Conservation (phyloP, 2,888 invertebrate genomes). For the Sminthurinus aureus region DNA sequence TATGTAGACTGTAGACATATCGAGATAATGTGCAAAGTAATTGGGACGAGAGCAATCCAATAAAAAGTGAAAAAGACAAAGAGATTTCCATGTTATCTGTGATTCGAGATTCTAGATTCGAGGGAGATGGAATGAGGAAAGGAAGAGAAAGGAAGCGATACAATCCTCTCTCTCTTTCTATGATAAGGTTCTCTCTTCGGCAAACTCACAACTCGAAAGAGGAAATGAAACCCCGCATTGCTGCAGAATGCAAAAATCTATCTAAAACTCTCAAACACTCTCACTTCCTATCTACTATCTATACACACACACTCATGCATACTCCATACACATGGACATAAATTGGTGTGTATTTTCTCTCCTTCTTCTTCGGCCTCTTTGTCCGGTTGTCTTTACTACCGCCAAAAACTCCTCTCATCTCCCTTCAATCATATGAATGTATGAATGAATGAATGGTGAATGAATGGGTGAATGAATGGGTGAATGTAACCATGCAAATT, state of each 20-base stretch:
- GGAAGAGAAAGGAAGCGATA: not conserved
- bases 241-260: constrained; percentile 28
- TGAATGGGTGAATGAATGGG: too few relatives aligned
- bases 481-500: constrained; percentile 12
- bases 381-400: not conserved
- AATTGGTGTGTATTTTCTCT: too few relatives aligned
- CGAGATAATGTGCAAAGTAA: too few relatives aligned
- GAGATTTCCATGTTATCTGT: constrained; percentile 15
- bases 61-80: constrained; percentile 2
- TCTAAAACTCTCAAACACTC: not conserved
- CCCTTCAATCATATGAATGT: constrained; percentile 28
- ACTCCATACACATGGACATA: too few relatives aligned
- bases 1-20: too few relatives aligned
- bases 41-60: not conserved
- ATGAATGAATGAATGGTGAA: too few relatives aligned
- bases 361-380: not conserved
- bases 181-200: too few relatives aligned
- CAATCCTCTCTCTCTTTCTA: constrained; percentile 22
- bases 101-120: too few relatives aligned
- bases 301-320: too few relatives aligned
- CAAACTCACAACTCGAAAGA: constrained; percentile 23
- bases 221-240: constrained; percentile 36
- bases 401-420: constrained; percentile 7
- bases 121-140: not conserved
- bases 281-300: too few relatives aligned